Evolutionary conservation across 1,140 invertebrate species (phyloP).

Genomic region (Acromyrmex heyeri): DNA sequence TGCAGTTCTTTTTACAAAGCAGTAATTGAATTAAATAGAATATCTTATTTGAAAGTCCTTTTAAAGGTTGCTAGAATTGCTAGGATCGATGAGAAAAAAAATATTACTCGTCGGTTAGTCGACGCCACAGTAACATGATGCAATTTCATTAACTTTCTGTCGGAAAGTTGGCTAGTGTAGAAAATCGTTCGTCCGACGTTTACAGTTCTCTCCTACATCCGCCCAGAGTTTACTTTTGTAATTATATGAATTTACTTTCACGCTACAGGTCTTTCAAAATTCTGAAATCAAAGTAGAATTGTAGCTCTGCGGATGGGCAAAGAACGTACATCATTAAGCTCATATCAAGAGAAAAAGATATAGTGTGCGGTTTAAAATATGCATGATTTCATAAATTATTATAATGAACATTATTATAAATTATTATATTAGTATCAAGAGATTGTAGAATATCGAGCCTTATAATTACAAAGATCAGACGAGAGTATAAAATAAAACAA

Average conservation of each 20-base stretch:
- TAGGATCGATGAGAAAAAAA: conserved; percentile 15
- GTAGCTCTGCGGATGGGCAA: not conserved
- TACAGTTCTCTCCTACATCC: conserved; percentile 3
- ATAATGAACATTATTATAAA: not conserved
- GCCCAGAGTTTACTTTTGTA: conserved; percentile 6
- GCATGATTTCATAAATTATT: not conserved
- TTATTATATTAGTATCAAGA: too few species aligned
- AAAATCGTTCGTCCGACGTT: conserved; percentile 44
- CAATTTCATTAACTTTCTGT: conserved; percentile 40
- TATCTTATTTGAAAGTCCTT: not conserved
- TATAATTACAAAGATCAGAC: conserved; percentile 20
- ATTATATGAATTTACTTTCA: conserved; percentile 40
- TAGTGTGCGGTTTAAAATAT: not conserved
- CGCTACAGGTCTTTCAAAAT: conserved; percentile 24
- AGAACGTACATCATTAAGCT: not conserved
- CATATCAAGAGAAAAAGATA: conserved; percentile 20
- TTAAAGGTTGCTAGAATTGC: not conserved
- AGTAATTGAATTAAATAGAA: not conserved
- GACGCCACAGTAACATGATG: conserved; percentile 11
- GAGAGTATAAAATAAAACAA: conserved; percentile 9
- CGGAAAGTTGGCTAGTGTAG: conserved; percentile 27
- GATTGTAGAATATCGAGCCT: not conserved
- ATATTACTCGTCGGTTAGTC: conserved; percentile 3
- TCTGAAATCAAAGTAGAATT: conserved; percentile 16
- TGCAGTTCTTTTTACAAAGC: not conserved